Evolutionary conservation across 2,888 invertebrate species (phyloP).

Genomic region (Myopa tessellatipennis): DNA sequence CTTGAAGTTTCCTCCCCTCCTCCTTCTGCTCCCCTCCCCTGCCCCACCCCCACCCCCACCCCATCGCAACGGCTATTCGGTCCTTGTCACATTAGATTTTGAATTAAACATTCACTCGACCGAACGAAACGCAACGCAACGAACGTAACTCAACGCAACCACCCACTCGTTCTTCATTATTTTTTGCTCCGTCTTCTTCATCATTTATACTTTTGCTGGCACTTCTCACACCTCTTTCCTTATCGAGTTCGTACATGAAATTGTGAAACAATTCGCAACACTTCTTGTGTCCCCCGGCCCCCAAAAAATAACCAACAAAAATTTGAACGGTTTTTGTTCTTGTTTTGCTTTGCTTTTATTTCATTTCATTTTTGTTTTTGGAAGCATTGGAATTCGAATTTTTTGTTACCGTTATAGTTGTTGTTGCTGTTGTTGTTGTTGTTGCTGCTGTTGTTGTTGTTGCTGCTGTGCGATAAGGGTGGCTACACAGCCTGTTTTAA

Average conservation of each 20-base stretch:
- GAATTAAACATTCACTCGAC: conserved; percentile 39
- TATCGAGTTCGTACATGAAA: conserved; percentile 19
- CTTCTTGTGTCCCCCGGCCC: conserved; percentile 19
- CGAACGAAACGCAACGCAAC: not conserved
- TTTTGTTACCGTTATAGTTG: conserved; percentile 13
- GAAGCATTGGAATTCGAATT: conserved; percentile 9
- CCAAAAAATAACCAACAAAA: not conserved
- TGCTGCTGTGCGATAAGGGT: not conserved
- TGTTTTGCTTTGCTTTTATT: not conserved
- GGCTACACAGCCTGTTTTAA: not conserved
- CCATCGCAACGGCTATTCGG: not conserved
- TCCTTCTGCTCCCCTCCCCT: not conserved
- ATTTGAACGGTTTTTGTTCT: not conserved
- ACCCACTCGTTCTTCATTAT: conserved; percentile 43
- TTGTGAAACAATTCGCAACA: conserved; percentile 45
- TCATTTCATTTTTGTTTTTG: conserved; percentile 2
- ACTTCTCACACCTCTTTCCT: conserved; percentile 41
- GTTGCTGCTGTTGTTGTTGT: conserved; percentile 30
- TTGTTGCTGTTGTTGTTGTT: conserved; percentile 31
- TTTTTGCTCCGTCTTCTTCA: conserved; percentile 34
- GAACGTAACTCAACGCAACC: not conserved
- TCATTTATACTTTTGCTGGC: conserved; percentile 45
- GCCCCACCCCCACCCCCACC: conserved; percentile 2
- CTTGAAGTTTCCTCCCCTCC: not conserved
- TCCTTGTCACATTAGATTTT: conserved; percentile 45